Evolutionary conservation across 2,113 vertebrate genomes (phyloP), one percentile per base, ranked within the genome.

Genomic region (Miniopterus natalensis): DNA sequence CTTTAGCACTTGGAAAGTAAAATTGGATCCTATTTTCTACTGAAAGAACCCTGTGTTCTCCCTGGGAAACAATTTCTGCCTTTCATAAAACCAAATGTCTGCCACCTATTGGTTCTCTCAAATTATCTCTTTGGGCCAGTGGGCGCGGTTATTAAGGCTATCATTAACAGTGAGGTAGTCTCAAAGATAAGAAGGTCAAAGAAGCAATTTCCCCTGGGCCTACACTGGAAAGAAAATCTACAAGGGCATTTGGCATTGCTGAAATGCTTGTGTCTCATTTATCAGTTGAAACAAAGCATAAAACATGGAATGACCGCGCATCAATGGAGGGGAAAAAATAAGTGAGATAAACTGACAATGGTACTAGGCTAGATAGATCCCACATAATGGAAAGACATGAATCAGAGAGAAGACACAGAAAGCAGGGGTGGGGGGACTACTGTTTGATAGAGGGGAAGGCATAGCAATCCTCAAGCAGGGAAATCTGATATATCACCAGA

Each of bases 1-100:
- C 47, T 31, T 85, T 65, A 65, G 23, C 20, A 10, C 23, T 81
- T 1, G 5, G 40, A 68, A 95, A 74, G 21, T 74, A 84, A 96
- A 90, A 75, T 1, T n/a, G 63, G 23, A 73, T 61, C 3, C 31
- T 59, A 42, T 85, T 95, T 88, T 94, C 63, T 75, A 63, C 25
- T 75, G 12, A 88, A 96, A 94, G 31, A 81, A 85, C 21, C 71
- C 81, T 78, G 18, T 66, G 51, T 92, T 94, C 57, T 65, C 77
- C 29, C 21, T n/a, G 55, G 65, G 29, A 91, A 88, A 47, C 6
- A 12, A 27, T 47, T 36, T 66, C 74, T 59, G 27, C 12, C 29
- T 88, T 95, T 93, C 66, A 85, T 63, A 63, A 97, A 92, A 65
- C 9, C 25, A 80, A 88, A 91, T 87, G 29, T n/a, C 42, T 77